Conservation (phyloP, 2,888 invertebrate species). For the Drosophila birchii region DNA sequence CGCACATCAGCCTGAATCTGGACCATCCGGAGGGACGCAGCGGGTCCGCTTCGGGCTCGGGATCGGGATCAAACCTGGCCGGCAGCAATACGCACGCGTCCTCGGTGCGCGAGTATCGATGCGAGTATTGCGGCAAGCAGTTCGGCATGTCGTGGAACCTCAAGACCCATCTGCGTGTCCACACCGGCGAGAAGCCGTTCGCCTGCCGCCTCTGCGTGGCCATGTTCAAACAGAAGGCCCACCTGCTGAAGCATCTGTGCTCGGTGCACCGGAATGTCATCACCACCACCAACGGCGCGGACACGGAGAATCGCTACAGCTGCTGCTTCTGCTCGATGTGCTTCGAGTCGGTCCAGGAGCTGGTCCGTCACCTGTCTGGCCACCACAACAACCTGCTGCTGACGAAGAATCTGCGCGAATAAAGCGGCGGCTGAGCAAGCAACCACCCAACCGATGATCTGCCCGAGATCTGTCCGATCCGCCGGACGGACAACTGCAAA, state of each 20-base stretch:
- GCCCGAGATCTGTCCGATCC: conserved; percentile 26
- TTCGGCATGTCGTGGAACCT: conserved; percentile 97
- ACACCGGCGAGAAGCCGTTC: conserved; percentile 95
- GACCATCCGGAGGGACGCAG: conserved; percentile 69
- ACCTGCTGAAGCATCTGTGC: conserved; percentile 93
- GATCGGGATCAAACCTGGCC: conserved; percentile 54
- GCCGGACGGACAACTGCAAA: conserved; percentile 70
- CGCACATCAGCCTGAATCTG: conserved; percentile 73
- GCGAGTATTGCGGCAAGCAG: conserved; percentile 95
- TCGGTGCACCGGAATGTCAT: conserved; percentile 95
- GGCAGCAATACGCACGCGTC: conserved; percentile 85
- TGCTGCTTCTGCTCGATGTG: conserved; percentile 95
- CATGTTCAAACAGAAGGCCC: conserved; percentile 96
- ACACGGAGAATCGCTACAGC: conserved; percentile 91
- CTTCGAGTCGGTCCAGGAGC: conserved; percentile 93
- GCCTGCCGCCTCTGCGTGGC: conserved; percentile 95
- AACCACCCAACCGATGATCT: conserved; percentile 17
- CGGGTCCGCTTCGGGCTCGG: conserved; percentile 57
- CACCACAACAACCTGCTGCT: conserved; percentile 94
- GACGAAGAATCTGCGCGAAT: conserved; percentile 94
- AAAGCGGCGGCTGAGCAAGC: conserved; percentile 29
- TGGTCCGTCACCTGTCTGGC: conserved; percentile 94
- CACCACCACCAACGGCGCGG: conserved; percentile 88
- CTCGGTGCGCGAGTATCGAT: conserved; percentile 93
- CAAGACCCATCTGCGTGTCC: conserved; percentile 94